Conservation (phyloP, 2,888 invertebrate genomes). For the Aproaerema taeniolella region DNA sequence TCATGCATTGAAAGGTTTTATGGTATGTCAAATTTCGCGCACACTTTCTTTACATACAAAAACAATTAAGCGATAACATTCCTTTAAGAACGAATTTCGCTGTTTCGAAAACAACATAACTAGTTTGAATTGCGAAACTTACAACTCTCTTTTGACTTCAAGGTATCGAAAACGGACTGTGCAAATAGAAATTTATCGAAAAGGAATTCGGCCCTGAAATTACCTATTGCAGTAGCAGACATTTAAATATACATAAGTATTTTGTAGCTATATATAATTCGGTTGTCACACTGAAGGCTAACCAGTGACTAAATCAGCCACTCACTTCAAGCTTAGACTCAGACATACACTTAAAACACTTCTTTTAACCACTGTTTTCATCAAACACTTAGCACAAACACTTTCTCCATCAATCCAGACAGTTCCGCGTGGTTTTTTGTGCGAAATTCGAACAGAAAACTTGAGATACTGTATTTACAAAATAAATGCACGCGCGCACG, state of each 20-base stretch:
- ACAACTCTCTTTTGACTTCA: no score
- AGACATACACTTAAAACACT: constrained; percentile 29
- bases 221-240: constrained; percentile 30
- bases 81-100: no score
- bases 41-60: no score
- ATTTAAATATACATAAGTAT: constrained; percentile 57
- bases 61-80: no score
- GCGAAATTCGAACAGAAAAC: background rate
- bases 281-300: constrained; percentile 54
- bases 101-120: no score
- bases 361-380: background rate
- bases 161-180: no score
- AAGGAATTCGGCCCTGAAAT: constrained; percentile 53
- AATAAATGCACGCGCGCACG: constrained; percentile 26
- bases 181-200: no score
- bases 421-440: no score
- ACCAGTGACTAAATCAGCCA: constrained; percentile 40
- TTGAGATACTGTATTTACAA: background rate
- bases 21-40: no score
- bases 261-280: no score
- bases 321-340: constrained; percentile 11
- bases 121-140: no score
- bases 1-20: no score
- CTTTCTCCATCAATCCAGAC: background rate
- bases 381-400: constrained; percentile 1